phyloP scores from a whole-genome alignment of 2,113 vertebrate genomes.

The Erythrolamprus reginae region DNA sequence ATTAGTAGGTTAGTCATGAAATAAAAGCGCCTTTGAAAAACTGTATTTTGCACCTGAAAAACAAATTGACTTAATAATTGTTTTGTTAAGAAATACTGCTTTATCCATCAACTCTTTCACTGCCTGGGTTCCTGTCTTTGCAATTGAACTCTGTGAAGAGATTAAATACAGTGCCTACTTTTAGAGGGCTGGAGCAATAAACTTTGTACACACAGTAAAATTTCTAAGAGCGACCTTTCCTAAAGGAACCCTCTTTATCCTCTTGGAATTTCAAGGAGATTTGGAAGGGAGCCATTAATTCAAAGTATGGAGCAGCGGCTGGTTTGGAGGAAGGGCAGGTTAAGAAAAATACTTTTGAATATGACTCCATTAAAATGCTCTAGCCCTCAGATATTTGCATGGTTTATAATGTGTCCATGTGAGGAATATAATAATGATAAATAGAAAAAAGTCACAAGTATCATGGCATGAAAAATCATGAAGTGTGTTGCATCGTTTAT shows the following conservation, averaged over 20 bases:
- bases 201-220: not conserved
- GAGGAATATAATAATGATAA: not conserved
- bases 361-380: not conserved
- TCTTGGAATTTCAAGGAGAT: not conserved
- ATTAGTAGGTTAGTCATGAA: constrained; percentile 9
- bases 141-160: not conserved
- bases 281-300: not conserved
- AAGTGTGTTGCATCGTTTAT: not conserved
- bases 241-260: not conserved
- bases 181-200: not conserved
- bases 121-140: constrained; percentile 3
- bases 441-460: not conserved
- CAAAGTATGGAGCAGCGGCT: not conserved
- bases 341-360: not conserved
- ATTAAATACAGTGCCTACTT: not conserved
- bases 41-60: not conserved
- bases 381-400: not conserved
- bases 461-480: not conserved
- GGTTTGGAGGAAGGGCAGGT: too few species aligned
- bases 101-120: not conserved
- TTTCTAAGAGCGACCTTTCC: not conserved
- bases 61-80: constrained; percentile 8
- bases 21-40: constrained; percentile 7
- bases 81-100: constrained; percentile 10
- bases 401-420: not conserved